These are phyloP conservation scores for Peromyscus nudipes DNA, from an alignment of 2,797 vertebrate species.

Conservation along the genomic window DNA sequence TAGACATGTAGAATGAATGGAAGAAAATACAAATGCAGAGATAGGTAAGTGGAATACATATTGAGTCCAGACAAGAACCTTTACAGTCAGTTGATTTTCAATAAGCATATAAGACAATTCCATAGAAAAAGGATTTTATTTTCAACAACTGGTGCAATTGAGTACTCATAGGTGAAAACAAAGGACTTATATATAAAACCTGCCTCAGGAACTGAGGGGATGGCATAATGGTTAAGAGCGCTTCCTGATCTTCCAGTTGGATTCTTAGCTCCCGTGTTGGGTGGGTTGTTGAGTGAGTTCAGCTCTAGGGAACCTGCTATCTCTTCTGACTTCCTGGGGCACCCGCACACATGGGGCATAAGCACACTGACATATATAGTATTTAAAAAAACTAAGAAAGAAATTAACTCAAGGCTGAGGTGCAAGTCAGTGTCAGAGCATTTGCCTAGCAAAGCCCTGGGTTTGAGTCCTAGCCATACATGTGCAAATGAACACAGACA, in stretches of 20 bases:
- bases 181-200: neutral
- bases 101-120: neutral
- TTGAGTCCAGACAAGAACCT: neutral
- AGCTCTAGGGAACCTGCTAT: neutral
- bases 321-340: neutral
- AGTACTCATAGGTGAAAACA: neutral
- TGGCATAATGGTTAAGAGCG: neutral
- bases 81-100: constrained; percentile 46
- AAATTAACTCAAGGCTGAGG: neutral
- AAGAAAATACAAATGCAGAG: neutral
- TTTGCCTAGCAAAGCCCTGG: neutral
- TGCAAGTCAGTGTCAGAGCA: neutral
- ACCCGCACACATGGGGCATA: neutral
- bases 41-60: neutral
- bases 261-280: neutral
- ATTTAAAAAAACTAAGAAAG: neutral
- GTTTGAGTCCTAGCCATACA: neutral
- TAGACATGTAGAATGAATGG: constrained; percentile 18
- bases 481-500: neutral
- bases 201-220: neutral
- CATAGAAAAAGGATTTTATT: neutral
- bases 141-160: neutral
- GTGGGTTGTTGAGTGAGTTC: neutral
- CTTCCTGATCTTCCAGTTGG: neutral
- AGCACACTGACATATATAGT: neutral